A percentile compares a stretch with the other conserved stretches of the same genome.
Conservation (phyloP, 2,888 invertebrate species). For the Arenicola marina region DNA sequence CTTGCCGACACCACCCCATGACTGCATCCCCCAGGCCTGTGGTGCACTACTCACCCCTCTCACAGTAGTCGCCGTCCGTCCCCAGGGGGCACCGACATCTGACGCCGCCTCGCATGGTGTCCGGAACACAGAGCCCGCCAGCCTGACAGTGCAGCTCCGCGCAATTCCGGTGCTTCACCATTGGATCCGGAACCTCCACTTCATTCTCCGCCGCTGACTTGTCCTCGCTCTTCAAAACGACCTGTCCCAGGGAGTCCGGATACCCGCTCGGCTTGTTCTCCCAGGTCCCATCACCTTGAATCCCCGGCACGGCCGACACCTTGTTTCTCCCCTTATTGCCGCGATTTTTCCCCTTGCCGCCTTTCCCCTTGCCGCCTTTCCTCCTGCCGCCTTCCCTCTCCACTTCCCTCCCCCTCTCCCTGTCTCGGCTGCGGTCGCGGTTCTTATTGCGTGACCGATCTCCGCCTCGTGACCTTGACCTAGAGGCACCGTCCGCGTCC, state of each 20-base stretch:
- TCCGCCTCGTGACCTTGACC: too few species aligned
- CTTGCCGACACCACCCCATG: background rate
- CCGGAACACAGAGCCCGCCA: constrained; percentile 42
- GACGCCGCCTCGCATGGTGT: constrained; percentile 35
- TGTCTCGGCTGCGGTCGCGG: background rate
- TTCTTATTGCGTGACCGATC: background rate
- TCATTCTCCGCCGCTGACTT: background rate
- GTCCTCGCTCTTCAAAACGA: background rate
- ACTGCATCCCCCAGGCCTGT: background rate
- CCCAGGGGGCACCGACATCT: constrained; percentile 86
- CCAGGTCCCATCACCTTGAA: too few species aligned
- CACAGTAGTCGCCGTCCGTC: constrained; percentile 85
- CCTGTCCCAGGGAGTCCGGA: background rate
- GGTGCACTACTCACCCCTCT: constrained; percentile 66
- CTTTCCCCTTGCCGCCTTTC: background rate
- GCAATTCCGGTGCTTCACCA: constrained; percentile 12
- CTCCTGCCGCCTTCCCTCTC: background rate
- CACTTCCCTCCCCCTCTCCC: background rate
- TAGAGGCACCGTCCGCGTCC: background rate
- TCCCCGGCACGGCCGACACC: background rate
- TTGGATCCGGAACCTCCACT: background rate
- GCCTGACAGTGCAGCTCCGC: constrained; percentile 22
- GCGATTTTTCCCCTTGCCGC: background rate
- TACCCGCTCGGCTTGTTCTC: background rate
- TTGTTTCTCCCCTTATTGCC: background rate